Conservation (phyloP, 2,888 invertebrate species). For the Oscheius sp. region DNA sequence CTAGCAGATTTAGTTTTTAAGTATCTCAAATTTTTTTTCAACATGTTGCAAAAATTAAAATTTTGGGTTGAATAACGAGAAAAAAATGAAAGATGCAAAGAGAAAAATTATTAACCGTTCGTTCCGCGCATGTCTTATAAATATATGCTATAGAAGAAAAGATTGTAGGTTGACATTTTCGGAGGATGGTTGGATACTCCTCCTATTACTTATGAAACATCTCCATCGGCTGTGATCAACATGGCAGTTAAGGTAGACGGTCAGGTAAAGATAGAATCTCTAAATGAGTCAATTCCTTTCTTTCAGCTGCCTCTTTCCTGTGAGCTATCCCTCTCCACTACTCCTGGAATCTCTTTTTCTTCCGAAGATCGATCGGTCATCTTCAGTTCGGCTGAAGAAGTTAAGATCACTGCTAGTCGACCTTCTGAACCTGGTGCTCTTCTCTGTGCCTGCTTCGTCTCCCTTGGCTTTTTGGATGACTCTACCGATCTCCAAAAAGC, state of each 20-base stretch:
- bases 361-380: conserved; percentile 6
- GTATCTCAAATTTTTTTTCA: no score
- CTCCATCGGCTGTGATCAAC: conserved; percentile 73
- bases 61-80: no score
- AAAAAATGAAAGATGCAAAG: no score
- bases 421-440: conserved; percentile 43
- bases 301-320: conserved; percentile 32
- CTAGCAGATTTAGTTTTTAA: background rate
- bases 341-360: background rate
- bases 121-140: no score
- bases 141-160: background rate
- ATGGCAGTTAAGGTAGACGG: conserved; percentile 73
- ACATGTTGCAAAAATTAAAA: no score
- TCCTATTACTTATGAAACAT: conserved; percentile 75
- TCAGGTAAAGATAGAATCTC: conserved; percentile 69
- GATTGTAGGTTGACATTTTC: conserved; percentile 44
- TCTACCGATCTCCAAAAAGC: background rate
- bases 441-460: conserved; percentile 55
- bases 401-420: background rate
- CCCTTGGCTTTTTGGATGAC: conserved; percentile 35
- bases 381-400: background rate
- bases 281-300: no score
- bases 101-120: no score
- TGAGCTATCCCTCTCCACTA: background rate
- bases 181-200: conserved; percentile 77